Evolutionary conservation across 2,888 invertebrate species (phyloP).

Genomic region (Diloba caeruleocephala): DNA sequence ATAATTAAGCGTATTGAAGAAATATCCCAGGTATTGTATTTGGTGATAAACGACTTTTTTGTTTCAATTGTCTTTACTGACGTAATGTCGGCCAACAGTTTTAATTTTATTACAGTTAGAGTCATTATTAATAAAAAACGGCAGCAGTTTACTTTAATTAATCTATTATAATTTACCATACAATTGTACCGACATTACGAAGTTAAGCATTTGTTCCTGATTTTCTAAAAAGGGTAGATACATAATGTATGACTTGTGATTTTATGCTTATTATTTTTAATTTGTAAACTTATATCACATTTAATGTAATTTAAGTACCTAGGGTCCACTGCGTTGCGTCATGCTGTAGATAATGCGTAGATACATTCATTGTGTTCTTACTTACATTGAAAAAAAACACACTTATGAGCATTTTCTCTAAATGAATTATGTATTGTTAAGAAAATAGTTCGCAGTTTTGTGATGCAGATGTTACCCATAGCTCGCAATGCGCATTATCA

Average conservation of each 20-base stretch:
- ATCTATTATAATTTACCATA: neutral
- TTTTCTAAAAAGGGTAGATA: constrained; percentile 43
- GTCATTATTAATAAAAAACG: neutral
- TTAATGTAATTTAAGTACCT: constrained; percentile 64
- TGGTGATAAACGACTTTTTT: constrained; percentile 51
- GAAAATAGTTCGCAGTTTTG: neutral
- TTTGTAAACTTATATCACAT: constrained; percentile 40
- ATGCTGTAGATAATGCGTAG: constrained; percentile 66
- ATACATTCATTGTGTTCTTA: constrained; percentile 54
- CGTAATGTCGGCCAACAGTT: constrained; percentile 52
- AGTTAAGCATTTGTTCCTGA: constrained; percentile 45
- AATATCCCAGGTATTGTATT: constrained; percentile 48
- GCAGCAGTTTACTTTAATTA: neutral
- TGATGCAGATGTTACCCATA: neutral
- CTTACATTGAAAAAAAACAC: constrained; percentile 9
- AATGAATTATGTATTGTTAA: neutral
- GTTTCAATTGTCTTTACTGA: constrained; percentile 37
- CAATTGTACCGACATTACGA: constrained; percentile 42
- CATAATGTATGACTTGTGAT: too few species aligned
- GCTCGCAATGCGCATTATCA: neutral
- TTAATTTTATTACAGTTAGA: too few species aligned
- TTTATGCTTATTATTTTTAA: constrained; percentile 35
- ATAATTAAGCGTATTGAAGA: constrained; percentile 51
- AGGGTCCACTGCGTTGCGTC: constrained; percentile 72
- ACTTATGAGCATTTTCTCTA: constrained; percentile 8